These are phyloP conservation scores for Hofmannophila pseudospretella DNA, from an alignment of 2,888 invertebrate genomes.

Conservation along the genomic window DNA sequence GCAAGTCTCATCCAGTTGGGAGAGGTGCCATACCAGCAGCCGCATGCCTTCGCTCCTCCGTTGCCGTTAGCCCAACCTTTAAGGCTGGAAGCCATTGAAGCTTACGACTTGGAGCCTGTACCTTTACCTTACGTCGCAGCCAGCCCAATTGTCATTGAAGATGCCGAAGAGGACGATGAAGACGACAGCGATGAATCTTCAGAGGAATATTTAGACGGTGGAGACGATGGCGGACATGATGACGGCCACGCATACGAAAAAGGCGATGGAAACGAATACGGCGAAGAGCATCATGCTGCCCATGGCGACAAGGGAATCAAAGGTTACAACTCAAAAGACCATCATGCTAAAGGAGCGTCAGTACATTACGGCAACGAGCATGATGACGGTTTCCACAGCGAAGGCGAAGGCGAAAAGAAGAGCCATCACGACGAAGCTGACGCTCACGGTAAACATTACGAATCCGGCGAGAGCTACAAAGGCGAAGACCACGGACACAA, in stretches of 20 bases:
- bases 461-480: slow-evolving; percentile 69
- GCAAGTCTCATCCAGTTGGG: slow-evolving; percentile 64
- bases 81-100: slow-evolving; percentile 35
- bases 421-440: slow-evolving; percentile 73
- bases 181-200: slow-evolving; percentile 43
- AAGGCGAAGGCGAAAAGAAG: slow-evolving; percentile 73
- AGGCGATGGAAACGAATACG: slow-evolving; percentile 69
- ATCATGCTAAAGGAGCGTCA: slow-evolving; percentile 75
- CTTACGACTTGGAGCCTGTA: slow-evolving; percentile 47
- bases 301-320: slow-evolving; percentile 77
- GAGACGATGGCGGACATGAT: slow-evolving; percentile 22
- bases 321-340: slow-evolving; percentile 72
- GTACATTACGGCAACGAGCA: slow-evolving; percentile 75
- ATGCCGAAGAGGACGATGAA: slow-evolving; percentile 47
- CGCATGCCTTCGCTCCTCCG: slow-evolving; percentile 44
- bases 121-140: slow-evolving; percentile 58
- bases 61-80: slow-evolving; percentile 33
- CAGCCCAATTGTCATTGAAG: slow-evolving; percentile 46
- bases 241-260: slow-evolving; percentile 43
- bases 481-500: slow-evolving; percentile 78
- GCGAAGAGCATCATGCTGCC: slow-evolving; percentile 62
- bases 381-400: slow-evolving; percentile 70
- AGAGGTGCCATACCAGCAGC: slow-evolving; percentile 47
- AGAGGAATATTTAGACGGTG: slow-evolving; percentile 37
- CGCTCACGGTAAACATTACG: slow-evolving; percentile 75